These are phyloP conservation scores for Lonchura striata DNA, from an alignment of 2,113 vertebrate species.

Conservation along the genomic window DNA sequence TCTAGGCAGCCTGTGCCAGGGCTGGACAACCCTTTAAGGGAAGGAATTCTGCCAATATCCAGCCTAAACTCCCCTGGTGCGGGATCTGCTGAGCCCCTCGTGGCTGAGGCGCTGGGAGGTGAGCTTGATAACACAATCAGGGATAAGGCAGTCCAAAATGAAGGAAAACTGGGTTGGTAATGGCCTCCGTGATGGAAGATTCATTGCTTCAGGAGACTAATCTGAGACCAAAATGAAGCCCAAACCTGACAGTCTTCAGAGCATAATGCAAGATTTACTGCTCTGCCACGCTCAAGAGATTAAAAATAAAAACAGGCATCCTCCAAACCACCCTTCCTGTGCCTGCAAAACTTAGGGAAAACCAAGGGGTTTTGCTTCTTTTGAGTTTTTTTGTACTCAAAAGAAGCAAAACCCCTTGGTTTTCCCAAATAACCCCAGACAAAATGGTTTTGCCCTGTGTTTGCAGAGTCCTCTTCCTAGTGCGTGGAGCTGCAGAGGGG, in stretches of 20 bases:
- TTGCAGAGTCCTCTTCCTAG: background rate
- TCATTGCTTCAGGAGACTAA: conserved; percentile 18
- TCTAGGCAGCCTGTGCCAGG: background rate
- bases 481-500: rapidly evolving
- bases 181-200: background rate
- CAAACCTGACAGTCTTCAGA: background rate
- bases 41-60: background rate
- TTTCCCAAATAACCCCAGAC: background rate
- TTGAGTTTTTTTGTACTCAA: too few relatives aligned
- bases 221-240: conserved; percentile 19
- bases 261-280: conserved; percentile 32
- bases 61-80: background rate
- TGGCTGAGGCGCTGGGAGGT: background rate
- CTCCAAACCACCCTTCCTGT: background rate
- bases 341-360: background rate
- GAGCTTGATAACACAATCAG: background rate
- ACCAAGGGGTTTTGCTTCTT: background rate
- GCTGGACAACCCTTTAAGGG: background rate
- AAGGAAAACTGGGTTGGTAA: background rate
- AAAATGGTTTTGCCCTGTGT: background rate
- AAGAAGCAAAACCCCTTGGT: too few relatives aligned
- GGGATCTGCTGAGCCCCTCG: background rate
- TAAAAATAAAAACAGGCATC: background rate
- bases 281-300: conserved; percentile 26
- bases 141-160: background rate